phyloP scores from a whole-genome alignment of 2,797 vertebrate genomes.

The Gouania willdenowi region DNA sequence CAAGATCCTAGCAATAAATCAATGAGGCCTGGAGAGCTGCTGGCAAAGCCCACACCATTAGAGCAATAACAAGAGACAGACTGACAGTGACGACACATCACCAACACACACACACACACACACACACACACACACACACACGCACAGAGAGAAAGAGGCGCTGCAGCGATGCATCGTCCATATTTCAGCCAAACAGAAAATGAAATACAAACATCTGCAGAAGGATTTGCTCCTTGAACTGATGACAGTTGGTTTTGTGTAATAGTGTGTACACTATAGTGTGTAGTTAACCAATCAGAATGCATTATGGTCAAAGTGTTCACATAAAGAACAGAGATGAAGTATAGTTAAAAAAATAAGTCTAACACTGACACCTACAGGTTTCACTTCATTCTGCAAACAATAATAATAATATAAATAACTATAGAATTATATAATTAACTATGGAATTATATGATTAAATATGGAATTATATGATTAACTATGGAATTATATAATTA shows the following conservation, averaged over 20 bases:
- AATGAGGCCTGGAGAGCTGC: conserved; percentile 36
- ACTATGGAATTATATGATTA: too few relatives aligned
- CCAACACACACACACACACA: conserved; percentile 39
- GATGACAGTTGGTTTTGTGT: conserved; percentile 11
- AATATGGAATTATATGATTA: too few relatives aligned
- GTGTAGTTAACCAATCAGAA: conserved; percentile 17
- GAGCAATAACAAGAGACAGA: conserved; percentile 59
- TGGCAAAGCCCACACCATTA: conserved; percentile 58
- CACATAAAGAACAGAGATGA: conserved; percentile 21
- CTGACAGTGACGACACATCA: conserved; percentile 40
- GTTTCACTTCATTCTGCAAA: conserved; percentile 29
- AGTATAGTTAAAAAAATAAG: conserved; percentile 6
- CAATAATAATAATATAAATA: too few relatives aligned
- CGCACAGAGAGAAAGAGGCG: conserved; percentile 16
- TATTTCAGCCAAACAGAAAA: conserved; percentile 14
- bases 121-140: too few relatives aligned
- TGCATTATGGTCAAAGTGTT: conserved; percentile 1
- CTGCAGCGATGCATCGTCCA: conserved; percentile 29
- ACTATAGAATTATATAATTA: too few relatives aligned
- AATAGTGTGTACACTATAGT: conserved; percentile 5
- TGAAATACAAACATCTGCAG: conserved; percentile 20
- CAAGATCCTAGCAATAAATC: conserved; percentile 61
- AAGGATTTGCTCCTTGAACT: conserved; percentile 3
- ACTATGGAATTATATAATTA: too few relatives aligned
- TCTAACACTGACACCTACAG: conserved; percentile 67